Evolutionary conservation across 2,888 invertebrate species (phyloP), one percentile per base, ranked within the genome.

Genomic region (Slavum lentiscoides): DNA sequence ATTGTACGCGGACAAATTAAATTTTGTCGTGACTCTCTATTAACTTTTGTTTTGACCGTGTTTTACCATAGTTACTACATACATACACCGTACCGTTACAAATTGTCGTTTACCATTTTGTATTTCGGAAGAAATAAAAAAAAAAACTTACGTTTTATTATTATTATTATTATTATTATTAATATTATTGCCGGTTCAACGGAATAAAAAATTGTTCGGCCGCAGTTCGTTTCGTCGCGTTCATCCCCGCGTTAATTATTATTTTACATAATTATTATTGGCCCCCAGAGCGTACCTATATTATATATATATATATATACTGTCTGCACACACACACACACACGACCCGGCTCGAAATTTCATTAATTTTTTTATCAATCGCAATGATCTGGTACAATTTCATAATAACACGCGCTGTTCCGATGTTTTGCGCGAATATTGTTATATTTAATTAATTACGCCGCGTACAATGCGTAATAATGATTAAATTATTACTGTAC

Each of bases 241-340:
- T 64, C 37, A n/a, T 43, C 11, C 9, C n/a, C n/a, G 37, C 11
- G 15, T 53, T n/a, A 53, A 64, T 23, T 59, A 23, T 58, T 58
- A 43, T 64, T 55, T n/a, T n/a, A n/a, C n/a, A n/a, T n/a, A n/a
- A n/a, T n/a, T n/a, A 67, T 58, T 67, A 75, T 43, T 23, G 59
- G 9, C 5, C 75, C 67, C 75, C 7, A 39, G 75, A 30, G 30
- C 4, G 30, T 30, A 30, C 30, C 30, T 30, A n/a, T n/a, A n/a
- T n/a, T n/a, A n/a, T n/a, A n/a, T n/a, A n/a, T n/a, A n/a, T n/a
- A n/a, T n/a, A n/a, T n/a, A n/a, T n/a, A n/a, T n/a, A n/a, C n/a
- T n/a, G n/a, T n/a, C n/a, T n/a, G n/a, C n/a, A n/a, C n/a, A n/a
- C n/a, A n/a, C n/a, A 4, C 30, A 4, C 4, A 59, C 11, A 59